These are phyloP conservation scores for Florisuga fusca DNA, from an alignment of 2,797 vertebrate species.

Conservation along the genomic window DNA sequence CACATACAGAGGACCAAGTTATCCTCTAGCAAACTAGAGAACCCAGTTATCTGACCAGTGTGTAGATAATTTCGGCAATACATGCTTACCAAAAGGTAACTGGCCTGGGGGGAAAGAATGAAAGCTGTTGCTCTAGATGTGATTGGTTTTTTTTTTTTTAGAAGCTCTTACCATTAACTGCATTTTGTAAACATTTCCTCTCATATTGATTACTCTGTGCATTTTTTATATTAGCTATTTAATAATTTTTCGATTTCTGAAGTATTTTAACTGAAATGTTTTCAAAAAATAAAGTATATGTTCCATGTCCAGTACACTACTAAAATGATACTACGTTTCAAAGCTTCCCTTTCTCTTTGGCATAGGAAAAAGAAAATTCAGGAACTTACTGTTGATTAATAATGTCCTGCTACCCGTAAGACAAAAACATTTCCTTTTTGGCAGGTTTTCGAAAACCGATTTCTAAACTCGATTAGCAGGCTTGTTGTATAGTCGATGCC, in stretches of 20 bases:
- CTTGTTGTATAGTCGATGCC: constrained; percentile 40
- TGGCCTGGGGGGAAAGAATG: not conserved
- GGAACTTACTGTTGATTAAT: not conserved
- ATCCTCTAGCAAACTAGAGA: not conserved
- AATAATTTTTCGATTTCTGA: not conserved
- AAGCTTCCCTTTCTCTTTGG: not conserved
- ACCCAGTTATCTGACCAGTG: not conserved
- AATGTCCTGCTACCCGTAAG: not conserved
- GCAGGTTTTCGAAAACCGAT: constrained; percentile 18
- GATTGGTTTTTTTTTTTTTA: not conserved
- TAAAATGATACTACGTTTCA: not conserved
- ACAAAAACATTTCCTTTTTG: constrained; percentile 2
- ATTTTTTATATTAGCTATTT: not conserved
- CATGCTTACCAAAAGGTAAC: not conserved
- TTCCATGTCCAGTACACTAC: not conserved
- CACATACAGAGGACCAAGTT: not conserved
- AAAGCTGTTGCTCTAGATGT: not conserved
- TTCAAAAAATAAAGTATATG: not conserved
- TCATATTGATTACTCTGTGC: not conserved
- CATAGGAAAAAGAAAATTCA: not conserved
- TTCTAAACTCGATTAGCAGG: not conserved
- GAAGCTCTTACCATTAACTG: not conserved
- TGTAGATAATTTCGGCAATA: not conserved
- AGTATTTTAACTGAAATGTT: not conserved
- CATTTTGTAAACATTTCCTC: not conserved